These are phyloP conservation scores for Acromyrmex echinatior DNA, from an alignment of 1,140 invertebrate species.

Conservation along the genomic window DNA sequence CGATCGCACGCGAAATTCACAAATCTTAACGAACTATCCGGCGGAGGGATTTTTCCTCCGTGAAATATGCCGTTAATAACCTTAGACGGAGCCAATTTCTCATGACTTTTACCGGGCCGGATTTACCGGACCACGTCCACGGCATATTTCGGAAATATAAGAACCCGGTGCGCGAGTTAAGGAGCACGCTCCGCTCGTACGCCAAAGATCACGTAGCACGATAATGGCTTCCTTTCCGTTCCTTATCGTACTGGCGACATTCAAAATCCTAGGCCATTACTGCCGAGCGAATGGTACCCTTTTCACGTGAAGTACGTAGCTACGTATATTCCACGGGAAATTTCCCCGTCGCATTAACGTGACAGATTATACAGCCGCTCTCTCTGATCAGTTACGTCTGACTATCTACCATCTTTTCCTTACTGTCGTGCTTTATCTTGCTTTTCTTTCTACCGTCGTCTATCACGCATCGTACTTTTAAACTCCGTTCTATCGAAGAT, in stretches of 20 bases:
- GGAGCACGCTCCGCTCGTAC: constrained; percentile 77
- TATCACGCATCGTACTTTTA: constrained; percentile 30
- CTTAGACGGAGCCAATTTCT: constrained; percentile 65
- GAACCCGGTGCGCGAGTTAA: constrained; percentile 69
- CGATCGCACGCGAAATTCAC: constrained; percentile 52
- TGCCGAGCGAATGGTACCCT: constrained; percentile 75
- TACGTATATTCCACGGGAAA: constrained; percentile 71
- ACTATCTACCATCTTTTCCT: constrained; percentile 36
- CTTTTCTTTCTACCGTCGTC: constrained; percentile 1
- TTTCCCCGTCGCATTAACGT: constrained; percentile 66
- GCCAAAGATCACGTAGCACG: constrained; percentile 81
- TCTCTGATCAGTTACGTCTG: constrained; percentile 59
- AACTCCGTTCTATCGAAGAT: background rate
- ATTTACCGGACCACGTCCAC: constrained; percentile 72
- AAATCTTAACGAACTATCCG: constrained; percentile 45
- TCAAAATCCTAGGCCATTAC: constrained; percentile 82
- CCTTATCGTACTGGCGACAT: constrained; percentile 82
- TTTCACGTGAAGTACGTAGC: constrained; percentile 74
- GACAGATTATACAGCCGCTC: constrained; percentile 70
- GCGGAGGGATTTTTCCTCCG: constrained; percentile 19
- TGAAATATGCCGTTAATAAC: constrained; percentile 59
- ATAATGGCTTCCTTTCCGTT: constrained; percentile 84
- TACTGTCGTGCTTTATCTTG: constrained; percentile 13
- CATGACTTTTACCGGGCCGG: constrained; percentile 50
- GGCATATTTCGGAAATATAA: constrained; percentile 78